phyloP scores from a whole-genome alignment of 2,888 invertebrate genomes.

The Hirtodrosophila confusa region DNA sequence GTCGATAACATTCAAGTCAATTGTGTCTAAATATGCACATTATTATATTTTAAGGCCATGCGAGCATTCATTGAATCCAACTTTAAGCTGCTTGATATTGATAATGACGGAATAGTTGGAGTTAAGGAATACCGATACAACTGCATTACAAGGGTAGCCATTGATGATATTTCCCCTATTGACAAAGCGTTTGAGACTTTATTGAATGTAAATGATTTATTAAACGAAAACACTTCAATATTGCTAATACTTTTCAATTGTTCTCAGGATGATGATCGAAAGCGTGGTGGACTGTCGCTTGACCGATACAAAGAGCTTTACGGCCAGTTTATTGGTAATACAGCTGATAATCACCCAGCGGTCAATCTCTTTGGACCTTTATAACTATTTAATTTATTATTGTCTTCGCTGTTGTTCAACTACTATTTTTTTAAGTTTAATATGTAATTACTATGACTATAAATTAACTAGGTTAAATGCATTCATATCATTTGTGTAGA shows the following conservation, averaged over 20 bases:
- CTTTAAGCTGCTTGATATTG: constrained; percentile 92
- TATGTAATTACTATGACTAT: constrained; percentile 79
- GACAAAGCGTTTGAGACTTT: constrained; percentile 91
- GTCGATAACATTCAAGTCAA: not conserved
- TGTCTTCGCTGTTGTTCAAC: constrained; percentile 83
- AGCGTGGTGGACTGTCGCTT: constrained; percentile 90
- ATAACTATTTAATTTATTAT: constrained; percentile 72
- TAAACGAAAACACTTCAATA: not conserved
- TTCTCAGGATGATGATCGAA: constrained; percentile 90
- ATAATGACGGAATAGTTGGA: constrained; percentile 91
- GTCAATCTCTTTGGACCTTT: constrained; percentile 92
- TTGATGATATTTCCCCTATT: constrained; percentile 90
- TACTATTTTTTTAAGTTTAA: constrained; percentile 77
- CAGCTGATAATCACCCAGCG: constrained; percentile 89
- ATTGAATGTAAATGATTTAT: constrained; percentile 87
- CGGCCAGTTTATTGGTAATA: constrained; percentile 92
- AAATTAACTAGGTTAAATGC: constrained; percentile 69
- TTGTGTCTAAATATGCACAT: not conserved
- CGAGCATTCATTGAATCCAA: constrained; percentile 93
- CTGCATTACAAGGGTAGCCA: constrained; percentile 91
- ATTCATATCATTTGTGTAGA: constrained; percentile 75
- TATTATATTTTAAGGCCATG: constrained; percentile 86
- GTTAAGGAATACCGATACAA: constrained; percentile 93
- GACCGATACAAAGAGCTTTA: constrained; percentile 93
- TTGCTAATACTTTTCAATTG: not conserved